Conservation (phyloP, 2,113 vertebrate genomes). For the Poicephalus gulielmi region DNA sequence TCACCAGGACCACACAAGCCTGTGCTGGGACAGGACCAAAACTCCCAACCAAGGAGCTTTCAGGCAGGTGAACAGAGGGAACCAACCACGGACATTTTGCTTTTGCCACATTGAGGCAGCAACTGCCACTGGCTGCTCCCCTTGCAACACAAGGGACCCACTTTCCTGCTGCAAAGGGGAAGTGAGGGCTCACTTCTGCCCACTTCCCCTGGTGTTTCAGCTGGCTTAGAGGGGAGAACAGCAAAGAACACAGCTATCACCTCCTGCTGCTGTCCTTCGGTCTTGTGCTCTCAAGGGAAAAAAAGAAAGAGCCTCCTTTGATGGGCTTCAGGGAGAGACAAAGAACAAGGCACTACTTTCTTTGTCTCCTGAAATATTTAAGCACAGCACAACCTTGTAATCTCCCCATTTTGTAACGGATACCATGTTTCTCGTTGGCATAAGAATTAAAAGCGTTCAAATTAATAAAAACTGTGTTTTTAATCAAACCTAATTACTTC, state of each 20-base stretch:
- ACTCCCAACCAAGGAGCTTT: not conserved
- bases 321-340: not conserved
- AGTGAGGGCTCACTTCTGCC: not conserved
- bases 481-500: not conserved
- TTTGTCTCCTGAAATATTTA: not conserved
- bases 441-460: not conserved
- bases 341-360: not conserved
- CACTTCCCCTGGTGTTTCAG: fast-evolving
- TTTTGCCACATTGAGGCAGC: not conserved
- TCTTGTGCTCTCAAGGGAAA: not conserved
- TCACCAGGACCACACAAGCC: fast-evolving
- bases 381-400: not conserved
- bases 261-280: fast-evolving
- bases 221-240: not conserved
- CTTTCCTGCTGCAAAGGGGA: not conserved
- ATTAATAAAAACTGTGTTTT: not conserved
- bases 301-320: not conserved
- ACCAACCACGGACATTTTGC: not conserved
- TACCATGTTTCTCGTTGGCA: not conserved
- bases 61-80: fast-evolving
- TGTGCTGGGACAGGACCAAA: not conserved
- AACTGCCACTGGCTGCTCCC: fast-evolving
- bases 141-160: fast-evolving
- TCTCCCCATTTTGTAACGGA: not conserved
- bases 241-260: not conserved